Conservation (phyloP, 2,113 vertebrate genomes). For the Chlorodrepanis virens region DNA sequence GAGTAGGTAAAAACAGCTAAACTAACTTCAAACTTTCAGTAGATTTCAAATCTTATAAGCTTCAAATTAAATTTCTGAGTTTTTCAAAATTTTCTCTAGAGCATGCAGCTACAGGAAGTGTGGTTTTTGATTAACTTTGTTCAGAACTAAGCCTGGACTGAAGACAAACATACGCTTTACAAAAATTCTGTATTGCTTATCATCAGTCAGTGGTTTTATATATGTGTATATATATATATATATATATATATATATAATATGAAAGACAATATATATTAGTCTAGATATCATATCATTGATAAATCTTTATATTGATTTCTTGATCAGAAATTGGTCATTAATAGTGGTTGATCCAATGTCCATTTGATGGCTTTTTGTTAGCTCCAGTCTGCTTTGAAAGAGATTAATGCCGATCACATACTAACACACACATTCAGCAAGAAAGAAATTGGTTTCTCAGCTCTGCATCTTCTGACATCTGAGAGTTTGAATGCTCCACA, state of each 20-base stretch:
- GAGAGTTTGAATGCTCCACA: background rate
- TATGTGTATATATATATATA: no score
- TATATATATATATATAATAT: no score
- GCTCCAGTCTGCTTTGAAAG: background rate
- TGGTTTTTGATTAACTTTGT: background rate
- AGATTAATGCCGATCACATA: background rate
- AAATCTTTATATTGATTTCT: background rate
- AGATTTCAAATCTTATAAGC: background rate
- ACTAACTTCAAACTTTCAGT: background rate
- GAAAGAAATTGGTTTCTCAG: background rate
- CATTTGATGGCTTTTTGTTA: background rate
- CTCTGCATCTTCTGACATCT: background rate
- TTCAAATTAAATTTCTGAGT: background rate
- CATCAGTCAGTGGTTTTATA: background rate
- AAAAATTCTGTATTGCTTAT: background rate
- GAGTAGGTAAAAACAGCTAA: background rate
- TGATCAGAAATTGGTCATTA: background rate
- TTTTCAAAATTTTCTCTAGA: background rate
- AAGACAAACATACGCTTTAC: background rate
- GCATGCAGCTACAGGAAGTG: background rate
- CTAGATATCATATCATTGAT: background rate
- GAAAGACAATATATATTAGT: background rate
- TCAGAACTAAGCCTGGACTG: background rate
- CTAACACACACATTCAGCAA: background rate
- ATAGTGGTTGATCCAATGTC: background rate